These are phyloP conservation scores for Charanyca ferruginea DNA, from an alignment of 2,888 invertebrate species.

Conservation along the genomic window DNA sequence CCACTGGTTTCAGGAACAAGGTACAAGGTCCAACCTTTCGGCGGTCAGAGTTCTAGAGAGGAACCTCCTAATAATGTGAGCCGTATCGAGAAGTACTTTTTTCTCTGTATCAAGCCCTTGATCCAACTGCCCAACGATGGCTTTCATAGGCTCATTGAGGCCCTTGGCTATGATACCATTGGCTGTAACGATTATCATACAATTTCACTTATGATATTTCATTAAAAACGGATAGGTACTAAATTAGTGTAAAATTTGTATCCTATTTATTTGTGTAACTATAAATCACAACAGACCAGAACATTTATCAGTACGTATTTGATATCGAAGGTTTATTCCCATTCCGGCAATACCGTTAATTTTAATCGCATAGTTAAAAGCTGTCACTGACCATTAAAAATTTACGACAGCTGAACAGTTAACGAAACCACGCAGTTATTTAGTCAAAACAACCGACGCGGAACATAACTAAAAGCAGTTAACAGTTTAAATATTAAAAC, in stretches of 20 bases:
- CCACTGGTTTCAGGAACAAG: too few relatives aligned
- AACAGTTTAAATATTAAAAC: slow-evolving; percentile 49
- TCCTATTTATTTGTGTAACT: not conserved
- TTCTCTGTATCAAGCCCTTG: too few relatives aligned
- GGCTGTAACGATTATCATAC: too few relatives aligned
- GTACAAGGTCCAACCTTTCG: too few relatives aligned
- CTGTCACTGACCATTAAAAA: slow-evolving; percentile 47
- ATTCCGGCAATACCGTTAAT: slow-evolving; percentile 34
- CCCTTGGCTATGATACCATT: too few relatives aligned
- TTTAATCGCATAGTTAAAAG: slow-evolving; percentile 47
- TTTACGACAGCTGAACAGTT: slow-evolving; percentile 18
- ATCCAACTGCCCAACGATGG: too few relatives aligned
- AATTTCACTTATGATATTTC: too few relatives aligned
- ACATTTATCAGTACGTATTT: slow-evolving; percentile 24
- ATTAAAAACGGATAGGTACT: too few relatives aligned
- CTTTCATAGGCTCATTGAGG: too few relatives aligned
- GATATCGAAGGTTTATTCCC: slow-evolving; percentile 33
- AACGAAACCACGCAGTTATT: slow-evolving; percentile 40
- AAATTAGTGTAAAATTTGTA: not conserved
- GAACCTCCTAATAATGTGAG: too few relatives aligned
- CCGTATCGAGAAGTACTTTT: too few relatives aligned
- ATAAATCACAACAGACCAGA: slow-evolving; percentile 32
- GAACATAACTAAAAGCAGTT: slow-evolving; percentile 43
- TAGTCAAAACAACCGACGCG: slow-evolving; percentile 33
- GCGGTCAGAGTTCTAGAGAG: too few relatives aligned